Evolutionary conservation across 1,140 invertebrate genomes (phyloP), one percentile per base, ranked within the genome.

Genomic region (Penaeus indicus): DNA sequence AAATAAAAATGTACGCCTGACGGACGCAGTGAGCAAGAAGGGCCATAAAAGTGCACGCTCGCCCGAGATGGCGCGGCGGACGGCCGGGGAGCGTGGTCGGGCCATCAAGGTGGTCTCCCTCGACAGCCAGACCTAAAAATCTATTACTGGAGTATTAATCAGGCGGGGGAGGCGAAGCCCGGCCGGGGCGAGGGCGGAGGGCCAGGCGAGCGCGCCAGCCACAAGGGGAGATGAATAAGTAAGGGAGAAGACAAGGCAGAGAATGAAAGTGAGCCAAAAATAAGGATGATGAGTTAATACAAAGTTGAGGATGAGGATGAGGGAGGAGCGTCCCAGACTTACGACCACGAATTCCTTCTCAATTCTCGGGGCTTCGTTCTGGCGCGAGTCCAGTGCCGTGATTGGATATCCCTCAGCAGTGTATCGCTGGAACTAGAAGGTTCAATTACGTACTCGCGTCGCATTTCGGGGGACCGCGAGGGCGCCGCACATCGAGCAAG

Each of bases 61-160:
- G 54, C 54, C 54, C 54, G n/a, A 62, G 80, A 25, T 54, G 25
- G 27, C 60, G 54, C 42, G 54, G 11, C n/a, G 63, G 54, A 21
- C 21, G 21, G 42, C 77, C 21, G 77, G 77, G 42, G 42, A 16
- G 19, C 16, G 38, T 47, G 27, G 77, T 19, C 19, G 38, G 42
- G 4, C 11, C 77, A 47, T 79, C 77, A 13, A 25, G 77, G 77
- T 79, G 77, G 77, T 79, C 77, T 79, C 54, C 54, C 38, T 27
- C 27, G 38, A 54, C 38, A 79, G 25, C 77, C 77, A 79, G 38
- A 79, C 54, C 38, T 79, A 79, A 79, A 79, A 79, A 79, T 79
- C 77, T 79, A 79, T 79, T 79, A 79, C 77, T 11, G 42, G 32
- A n/a, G 77, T 79, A 79, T 79, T 79, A 79, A 79, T 79, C 77